Percentiles rank a stretch among this genome's conserved stretches.
Evolutionary conservation across 2,888 invertebrate species (phyloP).

Genomic region (Agrotis segetum): DNA sequence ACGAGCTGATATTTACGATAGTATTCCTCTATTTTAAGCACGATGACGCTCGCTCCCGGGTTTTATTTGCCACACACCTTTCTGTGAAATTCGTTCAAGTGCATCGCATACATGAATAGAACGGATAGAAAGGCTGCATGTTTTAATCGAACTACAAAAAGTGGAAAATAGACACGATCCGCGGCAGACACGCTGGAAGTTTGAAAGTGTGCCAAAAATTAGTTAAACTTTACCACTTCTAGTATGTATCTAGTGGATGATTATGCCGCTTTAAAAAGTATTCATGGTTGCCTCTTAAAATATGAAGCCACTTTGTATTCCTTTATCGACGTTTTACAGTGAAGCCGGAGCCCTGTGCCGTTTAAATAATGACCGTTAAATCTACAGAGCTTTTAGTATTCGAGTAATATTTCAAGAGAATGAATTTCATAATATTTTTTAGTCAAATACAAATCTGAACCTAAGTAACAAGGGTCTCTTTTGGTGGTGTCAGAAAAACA

Average conservation of each 20-base stretch:
- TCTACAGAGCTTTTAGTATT: not conserved
- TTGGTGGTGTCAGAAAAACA: slow-evolving; percentile 28
- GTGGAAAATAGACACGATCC: slow-evolving; percentile 66
- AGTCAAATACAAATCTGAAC: not conserved
- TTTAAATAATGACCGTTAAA: slow-evolving; percentile 4
- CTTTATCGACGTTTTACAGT: not conserved
- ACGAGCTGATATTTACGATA: slow-evolving; percentile 60
- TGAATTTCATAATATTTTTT: not conserved
- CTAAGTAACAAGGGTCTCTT: slow-evolving; percentile 20
- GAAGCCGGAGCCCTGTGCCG: not conserved
- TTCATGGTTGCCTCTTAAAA: slow-evolving; percentile 58
- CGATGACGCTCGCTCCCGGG: slow-evolving; percentile 54
- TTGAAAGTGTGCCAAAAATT: slow-evolving; percentile 83
- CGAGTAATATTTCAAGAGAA: not conserved
- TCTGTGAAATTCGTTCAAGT: slow-evolving; percentile 70
- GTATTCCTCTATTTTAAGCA: slow-evolving; percentile 62
- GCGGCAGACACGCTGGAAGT: slow-evolving; percentile 70
- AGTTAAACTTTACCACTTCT: slow-evolving; percentile 76
- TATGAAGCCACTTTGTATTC: slow-evolving; percentile 55
- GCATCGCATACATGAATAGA: slow-evolving; percentile 70
- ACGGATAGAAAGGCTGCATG: slow-evolving; percentile 72
- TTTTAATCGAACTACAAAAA: slow-evolving; percentile 77
- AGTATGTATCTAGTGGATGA: slow-evolving; percentile 67
- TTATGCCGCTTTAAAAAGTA: slow-evolving; percentile 71
- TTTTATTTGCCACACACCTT: slow-evolving; percentile 71